Percentiles rank a stretch among this genome's conserved stretches.
Conservation (phyloP, 2,797 vertebrate genomes). For the Acipenser ruthenus region DNA sequence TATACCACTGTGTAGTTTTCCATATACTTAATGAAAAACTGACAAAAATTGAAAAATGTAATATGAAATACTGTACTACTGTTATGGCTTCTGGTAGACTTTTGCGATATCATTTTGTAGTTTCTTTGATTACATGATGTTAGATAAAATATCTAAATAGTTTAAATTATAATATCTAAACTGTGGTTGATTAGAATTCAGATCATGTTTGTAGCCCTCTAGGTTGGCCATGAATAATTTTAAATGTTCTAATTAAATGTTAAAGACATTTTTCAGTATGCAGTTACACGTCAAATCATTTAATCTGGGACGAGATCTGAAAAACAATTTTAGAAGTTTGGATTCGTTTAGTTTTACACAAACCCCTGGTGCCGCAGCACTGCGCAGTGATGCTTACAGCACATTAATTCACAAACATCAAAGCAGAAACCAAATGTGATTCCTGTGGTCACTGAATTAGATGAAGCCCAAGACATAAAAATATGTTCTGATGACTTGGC, state of each 20-base stretch:
- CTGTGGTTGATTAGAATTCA: neutral
- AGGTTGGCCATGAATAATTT: neutral
- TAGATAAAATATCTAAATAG: no score
- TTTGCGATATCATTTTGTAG: no score
- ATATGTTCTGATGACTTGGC: neutral
- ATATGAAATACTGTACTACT: no score
- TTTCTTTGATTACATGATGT: no score
- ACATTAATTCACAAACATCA: neutral
- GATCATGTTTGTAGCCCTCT: neutral
- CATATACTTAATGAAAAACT: no score
- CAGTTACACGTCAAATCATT: neutral
- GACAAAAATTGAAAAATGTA: no score
- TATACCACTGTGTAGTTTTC: no score
- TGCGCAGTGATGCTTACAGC: neutral
- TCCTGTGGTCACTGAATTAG: neutral
- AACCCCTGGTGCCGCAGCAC: neutral
- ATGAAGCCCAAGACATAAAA: neutral
- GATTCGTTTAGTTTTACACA: neutral
- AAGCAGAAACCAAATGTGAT: neutral
- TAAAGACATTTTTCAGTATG: neutral
- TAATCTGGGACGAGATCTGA: neutral
- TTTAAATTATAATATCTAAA: slow-evolving; percentile 1
- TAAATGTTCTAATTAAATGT: neutral
- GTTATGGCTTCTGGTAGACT: no score
- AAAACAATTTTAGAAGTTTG: neutral